These are phyloP conservation scores for Dexiosoma caninum DNA, from an alignment of 2,888 invertebrate genomes.

Conservation along the genomic window DNA sequence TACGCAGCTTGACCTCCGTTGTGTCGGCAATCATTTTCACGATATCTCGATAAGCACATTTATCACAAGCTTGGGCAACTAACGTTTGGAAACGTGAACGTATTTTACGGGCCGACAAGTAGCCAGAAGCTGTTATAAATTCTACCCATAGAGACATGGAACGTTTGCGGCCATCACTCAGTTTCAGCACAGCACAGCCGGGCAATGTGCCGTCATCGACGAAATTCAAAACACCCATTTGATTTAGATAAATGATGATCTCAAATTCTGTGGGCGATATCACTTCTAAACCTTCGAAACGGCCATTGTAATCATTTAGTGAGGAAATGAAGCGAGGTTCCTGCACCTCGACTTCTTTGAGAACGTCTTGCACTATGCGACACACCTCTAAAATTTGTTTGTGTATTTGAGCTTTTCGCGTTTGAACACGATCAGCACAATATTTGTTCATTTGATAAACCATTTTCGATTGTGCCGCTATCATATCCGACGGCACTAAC, in stretches of 20 bases:
- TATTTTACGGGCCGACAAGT: conserved; percentile 96
- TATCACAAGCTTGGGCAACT: conserved; percentile 94
- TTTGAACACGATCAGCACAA: conserved; percentile 93
- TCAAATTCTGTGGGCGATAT: conserved; percentile 96
- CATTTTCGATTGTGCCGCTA: conserved; percentile 96
- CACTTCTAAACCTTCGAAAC: conserved; percentile 94
- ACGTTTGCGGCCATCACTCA: conserved; percentile 96
- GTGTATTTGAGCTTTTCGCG: conserved; percentile 89
- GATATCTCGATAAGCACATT: conserved; percentile 93
- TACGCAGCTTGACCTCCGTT: conserved; percentile 93
- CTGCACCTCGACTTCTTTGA: conserved; percentile 96
- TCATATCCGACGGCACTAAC: conserved; percentile 95
- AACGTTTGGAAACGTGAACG: conserved; percentile 94
- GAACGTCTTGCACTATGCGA: conserved; percentile 94
- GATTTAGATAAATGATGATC: conserved; percentile 95
- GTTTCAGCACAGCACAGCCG: conserved; percentile 94
- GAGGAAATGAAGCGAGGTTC: conserved; percentile 96
- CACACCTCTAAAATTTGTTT: conserved; percentile 95
- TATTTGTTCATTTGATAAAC: conserved; percentile 97
- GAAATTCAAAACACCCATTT: conserved; percentile 99
- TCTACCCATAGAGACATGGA: conserved; percentile 99
- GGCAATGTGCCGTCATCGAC: conserved; percentile 96
- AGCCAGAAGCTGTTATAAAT: conserved; percentile 97
- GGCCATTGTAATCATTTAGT: conserved; percentile 91
- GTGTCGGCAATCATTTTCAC: conserved; percentile 98